Base-by-base conservation (phyloP, 2,113 vertebrate species). In the Amblyopsis rosae region DNA sequence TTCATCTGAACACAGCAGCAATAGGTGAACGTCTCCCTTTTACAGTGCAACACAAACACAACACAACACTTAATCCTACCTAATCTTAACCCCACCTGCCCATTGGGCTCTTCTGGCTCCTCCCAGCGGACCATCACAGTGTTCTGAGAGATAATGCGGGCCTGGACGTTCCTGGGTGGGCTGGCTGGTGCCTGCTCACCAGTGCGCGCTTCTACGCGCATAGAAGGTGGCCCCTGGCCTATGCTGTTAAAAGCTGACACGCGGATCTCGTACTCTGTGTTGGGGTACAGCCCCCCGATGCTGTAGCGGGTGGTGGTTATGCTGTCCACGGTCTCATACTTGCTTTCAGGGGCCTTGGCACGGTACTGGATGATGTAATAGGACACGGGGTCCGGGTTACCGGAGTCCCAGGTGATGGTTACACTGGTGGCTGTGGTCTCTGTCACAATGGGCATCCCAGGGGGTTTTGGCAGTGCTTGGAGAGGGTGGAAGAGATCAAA, bases 281-380 rank as follows among this genome's bases (percentile, higher is more conserved):
- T 99, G 83, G 98, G 98, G 90, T 96, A 98, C 64, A 99, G 94
- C 2, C 98, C 98, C 0, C 98, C 98, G 0, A 99, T 98, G 87
- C 97, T 99, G 93, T 99, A 99, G 58, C 98, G 95, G 0, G 97
- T 99, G 65, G 98, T 99, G 72, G 97, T 99, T 91, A 99, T 97
- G 89, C 96, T 94, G 76, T 99, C 97, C 51, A 97, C 96, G 16
- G 96, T 97, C 90, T 99, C 97, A 2, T 95, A 98, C 0, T 96
- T 97, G 59, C 95, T 96, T 0, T 98, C 97, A 0, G 97, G 95
- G 62, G 95, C 96, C 84, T 99, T 98, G 15, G 96, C 97, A 35
- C 96, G 94, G 79, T 99, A 99, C 49, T 99, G 96, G 49, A 99
- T 98, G 73, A 99, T 95, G 58, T 99, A 99, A 85, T 98, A 96